Base-by-base conservation (phyloP, 2,888 invertebrate genomes). In the Drosophila fulvimacula region DNA sequence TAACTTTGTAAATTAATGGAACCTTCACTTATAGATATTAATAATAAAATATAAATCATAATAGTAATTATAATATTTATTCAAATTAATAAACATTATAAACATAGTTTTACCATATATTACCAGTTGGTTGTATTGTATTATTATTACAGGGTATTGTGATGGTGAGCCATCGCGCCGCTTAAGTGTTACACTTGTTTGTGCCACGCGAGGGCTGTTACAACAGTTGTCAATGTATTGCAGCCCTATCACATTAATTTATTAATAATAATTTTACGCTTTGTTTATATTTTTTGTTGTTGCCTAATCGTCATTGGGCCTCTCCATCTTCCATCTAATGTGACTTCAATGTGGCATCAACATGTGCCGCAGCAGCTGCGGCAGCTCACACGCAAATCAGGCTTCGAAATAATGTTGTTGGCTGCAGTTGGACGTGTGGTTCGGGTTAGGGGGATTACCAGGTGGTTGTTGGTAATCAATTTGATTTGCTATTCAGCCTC, bases 241-340 rank as follows among this genome's bases (percentile, higher is more conserved):
- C 66, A 53, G 55, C 52, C 61, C 59, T 10, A 39, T 21, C 44
- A 53, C 56, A 62, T 72, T 66, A 67, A 73, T 78, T 90, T 88
- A 81, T 90, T 89, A 89, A 79, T 77, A 89, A 89, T 79, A 90
- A 90, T 87, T 87, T 87, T 63, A 89, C 79, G 90, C 84, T 81
- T 88, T 89, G 88, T 90, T 90, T 83, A 68, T 61, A 71, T 74
- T 87, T 84, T 76, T 73, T 13, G 58, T 73, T 69, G 69, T 82
- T 64, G 76, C 69, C 69, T 72, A 53, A 41, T 57, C 11, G 46
- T 39, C 52, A 10, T 42, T 53, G 39, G 24, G 30, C 57, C 30
- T 21, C 44, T 46, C 48, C 9, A 32, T 39, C 42, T 48, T 52
- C 24, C 56, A 41, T 59, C 60, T 67, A 69, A 71, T 85, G 80